Conservation (phyloP, 2,888 invertebrate species). For the Tetranychus piercei region DNA sequence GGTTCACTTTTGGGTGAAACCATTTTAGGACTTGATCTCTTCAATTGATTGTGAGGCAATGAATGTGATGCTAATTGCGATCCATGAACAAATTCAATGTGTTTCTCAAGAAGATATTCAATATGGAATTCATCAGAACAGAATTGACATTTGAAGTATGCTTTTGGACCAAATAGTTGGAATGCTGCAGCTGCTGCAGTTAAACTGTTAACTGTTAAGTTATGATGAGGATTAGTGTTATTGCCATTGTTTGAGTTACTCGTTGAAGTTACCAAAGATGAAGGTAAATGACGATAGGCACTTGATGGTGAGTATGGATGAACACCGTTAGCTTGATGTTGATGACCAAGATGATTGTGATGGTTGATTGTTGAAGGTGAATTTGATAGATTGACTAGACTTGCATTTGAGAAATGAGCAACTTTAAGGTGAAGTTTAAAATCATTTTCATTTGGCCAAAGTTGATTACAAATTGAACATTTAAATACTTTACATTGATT, state of each 20-base stretch:
- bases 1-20: too few relatives aligned
- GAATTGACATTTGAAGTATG: slow-evolving; percentile 56
- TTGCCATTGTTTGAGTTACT: too few relatives aligned
- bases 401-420: slow-evolving; percentile 29
- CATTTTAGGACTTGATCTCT: too few relatives aligned
- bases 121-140: slow-evolving; percentile 74
- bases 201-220: too few relatives aligned
- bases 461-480: slow-evolving; percentile 55
- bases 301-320: too few relatives aligned
- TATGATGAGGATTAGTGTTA: too few relatives aligned
- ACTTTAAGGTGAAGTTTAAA: slow-evolving; percentile 46
- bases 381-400: neutral
- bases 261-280: too few relatives aligned
- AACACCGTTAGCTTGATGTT: neutral
- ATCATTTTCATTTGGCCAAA: slow-evolving; percentile 41
- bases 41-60: too few relatives aligned
- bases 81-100: slow-evolving; percentile 46
- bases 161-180: slow-evolving; percentile 41
- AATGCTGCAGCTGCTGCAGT: neutral
- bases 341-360: neutral
- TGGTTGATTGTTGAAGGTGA: neutral
- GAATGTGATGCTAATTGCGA: neutral
- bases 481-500: slow-evolving; percentile 43
- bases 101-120: slow-evolving; percentile 70
- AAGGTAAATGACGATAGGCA: too few relatives aligned